Evolutionary conservation across 2,797 vertebrate genomes (phyloP), one percentile per base, ranked within the genome.

Genomic region (Syndactyla subalaris): DNA sequence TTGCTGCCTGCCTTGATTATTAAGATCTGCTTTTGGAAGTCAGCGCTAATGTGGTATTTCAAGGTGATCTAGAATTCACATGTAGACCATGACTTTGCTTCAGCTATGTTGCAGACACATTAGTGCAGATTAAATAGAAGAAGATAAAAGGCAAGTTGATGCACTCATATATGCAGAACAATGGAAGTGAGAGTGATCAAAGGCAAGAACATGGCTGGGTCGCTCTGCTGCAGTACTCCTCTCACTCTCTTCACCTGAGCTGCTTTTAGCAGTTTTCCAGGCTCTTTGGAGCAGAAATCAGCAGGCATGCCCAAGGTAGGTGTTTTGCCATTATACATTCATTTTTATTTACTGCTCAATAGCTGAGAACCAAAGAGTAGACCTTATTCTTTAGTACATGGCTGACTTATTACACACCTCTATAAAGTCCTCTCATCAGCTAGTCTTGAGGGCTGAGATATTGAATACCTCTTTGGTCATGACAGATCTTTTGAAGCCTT

Each of bases 61-160:
- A 91, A 73, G 55, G 59, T 79, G 78, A 57, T 93, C 66, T 85
- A 91, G 87, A 71, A 92, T 82, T 45, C 59, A 52, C 17, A 9
- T 48, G 22, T 87, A 59, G 43, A 26, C n/a, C 63, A 16, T 66
- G 49, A 59, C 79, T 85, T 91, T 92, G 51, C 68, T 85, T 88
- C 52, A 79, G 38, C 41, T 63, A 2, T 76, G 19, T 63, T 74
- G 45, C 38, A 71, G 72, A 55, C 38, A 54, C 38, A 46, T 74
- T 80, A 93, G 72, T 71, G 34, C 45, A 93, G 91, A 82, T 83
- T 91, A 91, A 91, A 85, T 83, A 74, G 45, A 77, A 65, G 41
- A 96, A 77, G 91, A 92, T 93, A 93, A 93, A 94, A 95, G 87
- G 63, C 59, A 91, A 85, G 78, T 67, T 49, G 59, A 30, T 87